Base-by-base conservation (phyloP, 1,140 invertebrate genomes). In the Samia ricini region DNA sequence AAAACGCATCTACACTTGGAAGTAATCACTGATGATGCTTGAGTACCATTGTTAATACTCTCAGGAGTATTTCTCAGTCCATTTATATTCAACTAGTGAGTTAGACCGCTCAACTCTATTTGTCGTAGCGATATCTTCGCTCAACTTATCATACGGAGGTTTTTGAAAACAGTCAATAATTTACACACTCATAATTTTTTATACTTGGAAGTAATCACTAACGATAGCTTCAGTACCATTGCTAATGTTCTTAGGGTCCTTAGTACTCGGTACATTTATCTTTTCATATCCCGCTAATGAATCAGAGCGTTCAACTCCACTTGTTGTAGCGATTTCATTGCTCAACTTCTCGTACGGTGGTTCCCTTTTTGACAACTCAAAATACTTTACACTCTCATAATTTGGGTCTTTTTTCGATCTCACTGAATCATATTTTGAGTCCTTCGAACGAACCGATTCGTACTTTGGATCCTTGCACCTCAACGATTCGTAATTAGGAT, bases 391-490 rank as follows among this genome's bases (percentile, higher is more conserved):
- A 66, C 91, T 93, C 62, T 91, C 90, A 56, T 91, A 91, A 67
- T 91, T 91, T 0, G 91, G 91, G 78, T 92, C 91, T 33, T 87
- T 90, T 71, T 81, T 88, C 1, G 85, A 89, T 49, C 85, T 71
- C n/a, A 84, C 78, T 6, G 88, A 87, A 61, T 91, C 90, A 55
- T 90, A 90, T 58, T 89, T 91, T 0, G 90, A 83, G 61, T 89
- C 87, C 71, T 90, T 91, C 5, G 89, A 90, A 15, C 91, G 91
- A 0, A 95, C 93, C 5, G 94, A 94, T 69, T 95, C 94, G 61
- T 95, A 95, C 74, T 95, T 95, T 0, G 94, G 93, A 79, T 95
- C 94, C 61, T 90, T 90, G 52, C 77, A 78, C 55, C 83, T 67
- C 10, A 90, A 72, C 0, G 86, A 90, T 55, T 90, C 88, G 23